phyloP scores from a whole-genome alignment of 2,797 vertebrate species.

The Nannoperca australis region DNA sequence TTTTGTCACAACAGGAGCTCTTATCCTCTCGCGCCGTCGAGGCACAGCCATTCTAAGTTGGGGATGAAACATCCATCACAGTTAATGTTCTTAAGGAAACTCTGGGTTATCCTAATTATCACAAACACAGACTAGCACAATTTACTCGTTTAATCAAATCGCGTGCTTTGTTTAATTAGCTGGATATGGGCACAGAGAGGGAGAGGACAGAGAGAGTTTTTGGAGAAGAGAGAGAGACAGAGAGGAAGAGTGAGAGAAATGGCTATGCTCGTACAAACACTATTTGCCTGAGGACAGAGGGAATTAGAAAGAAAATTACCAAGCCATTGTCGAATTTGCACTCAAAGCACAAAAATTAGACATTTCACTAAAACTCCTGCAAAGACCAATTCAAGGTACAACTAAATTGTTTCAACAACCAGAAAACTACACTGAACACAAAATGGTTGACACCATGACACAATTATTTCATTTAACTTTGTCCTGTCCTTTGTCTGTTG shows the following conservation, averaged over 20 bases:
- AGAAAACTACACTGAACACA: constrained; percentile 40
- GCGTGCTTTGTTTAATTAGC: constrained; percentile 85
- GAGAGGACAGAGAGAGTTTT: constrained; percentile 58
- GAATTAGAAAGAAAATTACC: constrained; percentile 84
- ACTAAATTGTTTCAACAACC: constrained; percentile 55
- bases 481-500: too few species aligned
- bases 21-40: constrained; percentile 47
- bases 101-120: constrained; percentile 82
- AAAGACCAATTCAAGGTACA: constrained; percentile 63
- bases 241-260: constrained; percentile 60
- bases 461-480: too few species aligned
- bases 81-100: constrained; percentile 83
- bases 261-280: constrained; percentile 76
- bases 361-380: constrained; percentile 64
- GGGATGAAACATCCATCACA: constrained; percentile 76
- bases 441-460: constrained; percentile 26
- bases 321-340: constrained; percentile 79
- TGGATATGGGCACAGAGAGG: constrained; percentile 76
- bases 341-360: constrained; percentile 78
- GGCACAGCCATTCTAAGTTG: constrained; percentile 67
- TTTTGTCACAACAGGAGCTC: constrained; percentile 51
- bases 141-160: constrained; percentile 86
- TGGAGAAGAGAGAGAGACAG: constrained; percentile 46
- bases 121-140: constrained; percentile 82
- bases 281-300: constrained; percentile 80